Conservation (phyloP, 2,113 vertebrate species). For the Setophaga coronata region DNA sequence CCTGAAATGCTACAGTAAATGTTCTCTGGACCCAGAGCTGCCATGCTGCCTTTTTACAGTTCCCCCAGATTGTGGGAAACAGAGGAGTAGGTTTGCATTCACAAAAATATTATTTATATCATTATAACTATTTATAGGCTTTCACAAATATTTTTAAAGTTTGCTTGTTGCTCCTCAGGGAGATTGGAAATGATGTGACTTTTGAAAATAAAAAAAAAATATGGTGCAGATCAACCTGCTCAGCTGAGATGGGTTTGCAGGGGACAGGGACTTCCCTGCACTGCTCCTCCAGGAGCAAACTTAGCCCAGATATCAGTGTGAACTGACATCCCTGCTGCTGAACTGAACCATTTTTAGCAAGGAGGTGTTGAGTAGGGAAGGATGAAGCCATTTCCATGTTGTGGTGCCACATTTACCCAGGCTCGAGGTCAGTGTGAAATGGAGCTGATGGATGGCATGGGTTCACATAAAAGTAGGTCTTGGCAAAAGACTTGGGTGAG, state of each 20-base stretch:
- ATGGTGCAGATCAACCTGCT: background rate
- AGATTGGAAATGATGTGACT: background rate
- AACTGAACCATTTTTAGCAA: background rate
- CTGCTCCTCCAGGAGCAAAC: rapidly evolving
- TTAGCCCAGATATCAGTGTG: background rate
- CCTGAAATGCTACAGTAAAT: background rate
- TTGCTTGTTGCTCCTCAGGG: rapidly evolving
- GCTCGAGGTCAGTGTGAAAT: background rate
- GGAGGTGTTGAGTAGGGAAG: background rate
- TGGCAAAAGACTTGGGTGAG: background rate
- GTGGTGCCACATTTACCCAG: background rate
- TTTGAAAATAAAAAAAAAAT: background rate
- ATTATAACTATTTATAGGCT: background rate
- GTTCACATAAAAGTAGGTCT: background rate
- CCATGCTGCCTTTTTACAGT: rapidly evolving
- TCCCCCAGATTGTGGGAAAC: background rate
- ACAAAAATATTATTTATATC: background rate
- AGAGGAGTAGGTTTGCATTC: background rate
- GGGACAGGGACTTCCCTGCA: background rate
- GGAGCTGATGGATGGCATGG: background rate
- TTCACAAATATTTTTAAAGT: background rate
- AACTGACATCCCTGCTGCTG: background rate
- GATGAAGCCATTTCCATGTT: background rate
- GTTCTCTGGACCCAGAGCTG: background rate
- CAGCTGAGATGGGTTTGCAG: background rate